Evolutionary conservation across 53 echinoderm and acorn worm genomes (phyloP).

Genomic region (Henricia sp.): DNA sequence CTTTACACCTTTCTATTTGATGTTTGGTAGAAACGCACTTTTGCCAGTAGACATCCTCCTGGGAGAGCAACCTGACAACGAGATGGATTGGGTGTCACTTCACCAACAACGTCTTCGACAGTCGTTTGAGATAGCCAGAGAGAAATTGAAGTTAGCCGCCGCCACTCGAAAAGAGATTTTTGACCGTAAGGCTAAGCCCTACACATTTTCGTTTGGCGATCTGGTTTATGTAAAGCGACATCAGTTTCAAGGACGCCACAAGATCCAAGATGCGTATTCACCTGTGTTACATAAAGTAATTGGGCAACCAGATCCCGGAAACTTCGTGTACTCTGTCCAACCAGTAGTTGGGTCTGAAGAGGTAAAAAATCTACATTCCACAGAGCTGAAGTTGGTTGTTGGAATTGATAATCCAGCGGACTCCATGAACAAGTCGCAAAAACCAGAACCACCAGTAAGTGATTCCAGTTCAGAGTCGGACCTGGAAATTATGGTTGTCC

Average conservation of each 20-base stretch:
- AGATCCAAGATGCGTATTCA: slow-evolving; percentile 14
- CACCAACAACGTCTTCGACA: slow-evolving; percentile 1
- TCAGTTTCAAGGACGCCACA: slow-evolving; percentile 14
- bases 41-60: slow-evolving; percentile 20
- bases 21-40: slow-evolving; percentile 8
- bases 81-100: not conserved
- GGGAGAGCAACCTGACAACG: not conserved
- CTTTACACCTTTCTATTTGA: slow-evolving; percentile 9
- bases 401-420: too few relatives aligned
- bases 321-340: slow-evolving; percentile 1
- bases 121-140: not conserved
- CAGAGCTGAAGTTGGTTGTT: slow-evolving; percentile 1
- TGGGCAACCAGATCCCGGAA: slow-evolving; percentile 3
- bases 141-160: slow-evolving; percentile 1
- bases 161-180: slow-evolving; percentile 16
- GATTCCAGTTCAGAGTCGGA: too few relatives aligned
- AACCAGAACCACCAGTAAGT: too few relatives aligned
- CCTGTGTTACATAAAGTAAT: not conserved
- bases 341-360: not conserved
- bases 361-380: not conserved
- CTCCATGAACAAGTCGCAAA: too few relatives aligned
- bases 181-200: slow-evolving; percentile 26
- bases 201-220: not conserved
- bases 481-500: too few relatives aligned
- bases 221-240: slow-evolving; percentile 15